Conservation (phyloP, 37 sponge, comb jelly and placozoan genomes). For the Geodia barretti region DNA sequence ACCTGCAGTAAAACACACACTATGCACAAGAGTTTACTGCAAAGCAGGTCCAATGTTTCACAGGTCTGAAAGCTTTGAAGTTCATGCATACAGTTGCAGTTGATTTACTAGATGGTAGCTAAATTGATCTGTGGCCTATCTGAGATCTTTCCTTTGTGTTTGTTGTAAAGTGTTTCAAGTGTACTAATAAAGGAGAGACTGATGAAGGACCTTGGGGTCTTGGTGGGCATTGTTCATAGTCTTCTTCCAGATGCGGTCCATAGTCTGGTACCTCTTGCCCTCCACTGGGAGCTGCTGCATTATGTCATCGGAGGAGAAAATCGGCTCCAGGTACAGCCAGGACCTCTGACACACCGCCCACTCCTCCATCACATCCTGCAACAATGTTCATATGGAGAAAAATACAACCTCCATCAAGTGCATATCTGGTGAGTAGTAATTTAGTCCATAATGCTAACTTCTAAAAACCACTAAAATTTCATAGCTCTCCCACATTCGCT, state of each 20-base stretch:
- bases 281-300: conserved; percentile 97
- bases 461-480: no score
- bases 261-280: conserved; percentile 96
- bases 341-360: conserved; percentile 90
- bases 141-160: no score
- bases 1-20: conserved; percentile 52
- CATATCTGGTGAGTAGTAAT: neutral
- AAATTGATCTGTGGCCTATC: no score
- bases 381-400: neutral
- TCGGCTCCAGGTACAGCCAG: conserved; percentile 99
- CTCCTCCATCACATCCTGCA: conserved; percentile 83
- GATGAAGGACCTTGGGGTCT: conserved; percentile 81
- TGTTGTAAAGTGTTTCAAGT: no score
- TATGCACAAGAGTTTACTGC: conserved; percentile 2
- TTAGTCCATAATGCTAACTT: neutral
- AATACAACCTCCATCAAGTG: neutral
- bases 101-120: no score
- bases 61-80: no score
- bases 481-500: no score
- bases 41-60: no score
- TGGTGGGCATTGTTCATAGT: conserved; percentile 86
- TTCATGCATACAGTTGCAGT: no score
- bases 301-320: conserved; percentile 97
- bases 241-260: conserved; percentile 98
- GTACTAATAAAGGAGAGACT: no score